Base-by-base conservation (phyloP, 2,113 vertebrate genomes). In the Tupaia tana region DNA sequence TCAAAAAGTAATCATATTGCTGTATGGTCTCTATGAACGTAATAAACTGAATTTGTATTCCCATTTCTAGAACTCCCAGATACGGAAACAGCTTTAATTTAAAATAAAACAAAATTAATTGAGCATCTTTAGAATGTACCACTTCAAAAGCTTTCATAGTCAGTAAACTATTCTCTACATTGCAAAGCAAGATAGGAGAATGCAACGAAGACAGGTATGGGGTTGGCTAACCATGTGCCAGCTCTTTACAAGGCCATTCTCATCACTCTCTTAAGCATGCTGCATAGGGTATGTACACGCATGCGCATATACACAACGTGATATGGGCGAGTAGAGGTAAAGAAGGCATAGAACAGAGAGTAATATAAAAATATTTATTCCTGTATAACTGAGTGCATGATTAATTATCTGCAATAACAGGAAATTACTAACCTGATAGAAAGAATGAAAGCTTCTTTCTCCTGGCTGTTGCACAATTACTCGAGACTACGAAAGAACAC, bases 361-460 rank as follows among this genome's bases (percentile, higher is more conserved):
- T 7, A 18, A 70, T 11, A 71, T 25, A 43, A 58, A 90, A 81
- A 81, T 29, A 80, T 6, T 69, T 6, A 87, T 54, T 95, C 54
- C 19, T 59, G 61, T 5, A 81, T 54, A 67, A 82, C 5, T 13
- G 14, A 16, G 34, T 5, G 58, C 61, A 89, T 8, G 27, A 82
- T 88, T 0, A 18, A 58, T 70, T 58, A 63, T 54, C 54, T 88
- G 24, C 24, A 16, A 16, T 13, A 81, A 59, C 5, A 94, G 27
- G 43, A 0, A 2, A 81, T 75, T 64, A 98, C 98, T 97, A 88
- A 99, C 99, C 99, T 99, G 99, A 98, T 99, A 99, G 97, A 99
- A 99, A 1, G 99, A 99, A 94, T 99, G 99, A 96, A 99, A 99
- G 97, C 99, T 99, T 86, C 99, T 98, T 67, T 99, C 99, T 90